phyloP scores from a whole-genome alignment of 2,113 vertebrate species.

The Conger conger region DNA sequence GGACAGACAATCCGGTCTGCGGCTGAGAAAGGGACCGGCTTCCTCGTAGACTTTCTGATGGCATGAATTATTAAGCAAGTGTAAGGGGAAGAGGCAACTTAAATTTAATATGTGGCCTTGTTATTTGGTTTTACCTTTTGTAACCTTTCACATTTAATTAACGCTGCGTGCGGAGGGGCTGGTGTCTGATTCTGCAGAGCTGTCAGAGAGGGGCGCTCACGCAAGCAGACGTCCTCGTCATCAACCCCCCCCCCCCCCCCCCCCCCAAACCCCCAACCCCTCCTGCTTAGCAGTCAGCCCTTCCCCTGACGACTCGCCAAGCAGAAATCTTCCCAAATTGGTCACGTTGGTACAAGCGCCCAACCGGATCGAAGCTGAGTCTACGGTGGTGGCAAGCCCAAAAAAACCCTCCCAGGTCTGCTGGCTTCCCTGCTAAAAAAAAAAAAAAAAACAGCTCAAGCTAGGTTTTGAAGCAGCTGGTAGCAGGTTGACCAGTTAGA shows the following conservation, averaged over 20 bases:
- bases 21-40: conserved; percentile 57
- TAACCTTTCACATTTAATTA: conserved; percentile 79
- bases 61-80: conserved; percentile 74
- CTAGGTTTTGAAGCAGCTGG: no score
- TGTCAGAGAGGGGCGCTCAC: conserved; percentile 27
- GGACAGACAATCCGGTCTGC: conserved; percentile 65
- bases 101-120: conserved; percentile 71
- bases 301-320: not conserved
- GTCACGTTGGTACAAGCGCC: no score
- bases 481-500: no score
- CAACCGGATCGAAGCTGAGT: not conserved
- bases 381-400: not conserved
- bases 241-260: no score
- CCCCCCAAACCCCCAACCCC: not conserved
- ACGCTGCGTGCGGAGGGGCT: conserved; percentile 46
- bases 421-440: not conserved
- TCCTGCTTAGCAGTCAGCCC: not conserved
- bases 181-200: conserved; percentile 42
- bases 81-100: conserved; percentile 64
- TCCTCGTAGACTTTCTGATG: conserved; percentile 59
- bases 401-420: not conserved
- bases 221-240: not conserved
- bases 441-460: no score
- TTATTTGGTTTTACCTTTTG: conserved; percentile 77
- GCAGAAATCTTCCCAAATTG: not conserved